These are phyloP conservation scores for Pachypanchax playfairii DNA, from an alignment of 2,113 vertebrate genomes.

Conservation along the genomic window DNA sequence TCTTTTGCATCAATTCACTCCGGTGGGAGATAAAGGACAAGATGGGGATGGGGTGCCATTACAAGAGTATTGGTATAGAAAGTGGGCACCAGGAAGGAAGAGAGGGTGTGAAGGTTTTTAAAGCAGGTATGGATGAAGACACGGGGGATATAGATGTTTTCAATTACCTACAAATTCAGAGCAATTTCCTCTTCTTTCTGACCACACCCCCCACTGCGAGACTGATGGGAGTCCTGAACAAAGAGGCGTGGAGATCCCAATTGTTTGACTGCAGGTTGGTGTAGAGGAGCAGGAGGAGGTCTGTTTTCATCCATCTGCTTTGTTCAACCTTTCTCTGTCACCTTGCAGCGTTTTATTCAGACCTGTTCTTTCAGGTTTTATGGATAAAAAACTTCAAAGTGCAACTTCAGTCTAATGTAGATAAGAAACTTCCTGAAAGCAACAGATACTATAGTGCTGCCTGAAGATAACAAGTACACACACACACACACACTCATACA, in stretches of 20 bases:
- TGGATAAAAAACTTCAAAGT: constrained; percentile 66
- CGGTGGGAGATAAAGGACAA: constrained; percentile 71
- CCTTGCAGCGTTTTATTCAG: constrained; percentile 56
- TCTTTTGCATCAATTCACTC: constrained; percentile 78
- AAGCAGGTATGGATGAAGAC: constrained; percentile 56
- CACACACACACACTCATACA: background rate
- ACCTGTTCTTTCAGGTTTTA: constrained; percentile 6
- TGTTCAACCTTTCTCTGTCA: constrained; percentile 68
- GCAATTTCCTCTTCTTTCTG: constrained; percentile 81
- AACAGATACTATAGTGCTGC: constrained; percentile 39
- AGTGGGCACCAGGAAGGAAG: constrained; percentile 35
- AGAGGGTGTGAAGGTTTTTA: constrained; percentile 54
- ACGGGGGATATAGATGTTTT: constrained; percentile 78
- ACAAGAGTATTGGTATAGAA: constrained; percentile 58
- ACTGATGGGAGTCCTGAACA: constrained; percentile 77
- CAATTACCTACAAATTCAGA: constrained; percentile 78
- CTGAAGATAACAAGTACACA: constrained; percentile 39
- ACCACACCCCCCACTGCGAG: constrained; percentile 71
- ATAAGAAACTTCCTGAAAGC: constrained; percentile 63
- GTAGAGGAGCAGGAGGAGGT: constrained; percentile 56
- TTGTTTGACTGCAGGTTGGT: constrained; percentile 69
- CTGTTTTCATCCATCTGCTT: constrained; percentile 56
- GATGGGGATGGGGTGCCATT: constrained; percentile 63
- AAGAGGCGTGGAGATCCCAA: constrained; percentile 67
- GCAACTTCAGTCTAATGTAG: constrained; percentile 50